Percentiles rank a stretch among this genome's conserved stretches.
phyloP scores from a whole-genome alignment of 2,888 invertebrate genomes.

The Erannis defoliaria region DNA sequence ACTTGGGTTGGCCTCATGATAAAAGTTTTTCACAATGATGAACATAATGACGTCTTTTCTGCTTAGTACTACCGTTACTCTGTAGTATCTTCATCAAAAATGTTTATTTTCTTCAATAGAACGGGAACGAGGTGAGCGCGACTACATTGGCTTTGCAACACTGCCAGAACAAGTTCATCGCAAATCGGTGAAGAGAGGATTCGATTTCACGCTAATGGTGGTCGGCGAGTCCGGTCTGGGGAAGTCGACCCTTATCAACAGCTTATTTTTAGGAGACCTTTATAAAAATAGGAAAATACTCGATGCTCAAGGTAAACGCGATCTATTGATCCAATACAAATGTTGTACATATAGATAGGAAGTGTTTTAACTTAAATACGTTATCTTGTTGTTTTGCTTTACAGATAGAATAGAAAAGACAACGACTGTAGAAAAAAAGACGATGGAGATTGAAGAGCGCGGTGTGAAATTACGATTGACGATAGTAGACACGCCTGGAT shows the following conservation, averaged over 20 bases:
- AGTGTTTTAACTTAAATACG: too few relatives aligned
- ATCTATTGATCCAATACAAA: too few relatives aligned
- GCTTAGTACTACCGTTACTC: too few relatives aligned
- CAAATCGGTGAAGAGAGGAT: conserved; percentile 98
- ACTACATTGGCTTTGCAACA: conserved; percentile 98
- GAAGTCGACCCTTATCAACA: conserved; percentile 97
- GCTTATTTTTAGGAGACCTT: conserved; percentile 96
- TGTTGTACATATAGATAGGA: too few relatives aligned
- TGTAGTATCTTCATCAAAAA: too few relatives aligned
- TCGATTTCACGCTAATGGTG: conserved; percentile 98
- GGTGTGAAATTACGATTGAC: conserved; percentile 96
- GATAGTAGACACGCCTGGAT: conserved; percentile 98
- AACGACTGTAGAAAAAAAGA: conserved; percentile 91
- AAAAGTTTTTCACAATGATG: too few relatives aligned
- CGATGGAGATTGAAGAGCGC: conserved; percentile 97
- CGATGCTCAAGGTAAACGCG: conserved; percentile 88
- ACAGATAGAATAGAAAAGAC: conserved; percentile 90
- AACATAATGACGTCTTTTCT: too few relatives aligned
- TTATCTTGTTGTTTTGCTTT: conserved; percentile 42
- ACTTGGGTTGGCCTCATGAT: too few relatives aligned
- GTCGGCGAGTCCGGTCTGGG: conserved; percentile 98
- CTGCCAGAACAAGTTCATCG: conserved; percentile 98
- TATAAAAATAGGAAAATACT: conserved; percentile 94
- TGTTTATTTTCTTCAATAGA: conserved; percentile 60
- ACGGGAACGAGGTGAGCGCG: conserved; percentile 88